phyloP scores from a whole-genome alignment of 2,797 vertebrate genomes.

The Sebastes umbrosus region DNA sequence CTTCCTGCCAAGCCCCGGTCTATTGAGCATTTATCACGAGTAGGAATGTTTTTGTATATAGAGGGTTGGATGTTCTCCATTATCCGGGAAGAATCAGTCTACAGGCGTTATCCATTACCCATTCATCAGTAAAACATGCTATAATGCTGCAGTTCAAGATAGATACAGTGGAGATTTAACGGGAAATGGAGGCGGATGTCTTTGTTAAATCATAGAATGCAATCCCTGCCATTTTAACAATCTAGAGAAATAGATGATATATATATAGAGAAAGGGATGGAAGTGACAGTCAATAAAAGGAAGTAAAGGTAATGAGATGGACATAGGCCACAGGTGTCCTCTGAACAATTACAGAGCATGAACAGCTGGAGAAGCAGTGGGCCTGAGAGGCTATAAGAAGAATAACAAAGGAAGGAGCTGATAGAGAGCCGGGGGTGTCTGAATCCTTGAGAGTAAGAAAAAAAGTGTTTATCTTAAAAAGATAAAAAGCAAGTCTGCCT shows the following conservation, averaged over 20 bases:
- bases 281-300: background rate
- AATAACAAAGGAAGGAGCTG: slow-evolving; percentile 3
- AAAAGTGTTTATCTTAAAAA: slow-evolving; percentile 27
- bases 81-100: slow-evolving; percentile 20
- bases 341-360: slow-evolving; percentile 22
- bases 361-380: slow-evolving; percentile 8
- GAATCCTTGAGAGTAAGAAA: slow-evolving; percentile 4
- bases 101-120: background rate
- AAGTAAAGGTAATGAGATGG: slow-evolving; percentile 26
- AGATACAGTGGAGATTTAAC: background rate
- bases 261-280: background rate
- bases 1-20: slow-evolving; percentile 6
- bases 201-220: background rate
- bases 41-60: slow-evolving; percentile 15
- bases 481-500: background rate
- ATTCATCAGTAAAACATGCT: background rate
- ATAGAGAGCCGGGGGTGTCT: slow-evolving; percentile 5
- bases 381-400: background rate
- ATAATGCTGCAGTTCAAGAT: background rate
- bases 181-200: background rate
- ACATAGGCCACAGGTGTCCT: slow-evolving; percentile 32
- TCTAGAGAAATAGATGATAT: background rate
- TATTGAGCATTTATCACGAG: slow-evolving; percentile 42
- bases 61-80: slow-evolving; percentile 16
- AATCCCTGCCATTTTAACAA: background rate